Conservation (phyloP, 2,113 vertebrate genomes). For the Thalassarche chlororhynchos region DNA sequence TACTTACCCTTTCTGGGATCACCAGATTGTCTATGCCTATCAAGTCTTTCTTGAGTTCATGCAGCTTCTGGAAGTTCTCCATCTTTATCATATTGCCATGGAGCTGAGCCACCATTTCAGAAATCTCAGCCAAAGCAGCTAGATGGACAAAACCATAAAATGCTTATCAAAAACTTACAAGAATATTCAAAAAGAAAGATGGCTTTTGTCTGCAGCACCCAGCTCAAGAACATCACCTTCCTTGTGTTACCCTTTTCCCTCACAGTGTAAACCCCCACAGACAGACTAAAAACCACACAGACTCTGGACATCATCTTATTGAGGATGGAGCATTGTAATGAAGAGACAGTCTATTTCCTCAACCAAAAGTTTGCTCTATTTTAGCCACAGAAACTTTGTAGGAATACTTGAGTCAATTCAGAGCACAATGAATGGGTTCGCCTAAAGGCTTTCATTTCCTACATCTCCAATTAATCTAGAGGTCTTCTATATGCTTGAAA, state of each 20-base stretch:
- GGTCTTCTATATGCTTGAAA: not conserved
- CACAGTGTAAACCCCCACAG: not conserved
- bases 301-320: not conserved
- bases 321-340: not conserved
- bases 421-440: not conserved
- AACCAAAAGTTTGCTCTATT: not conserved
- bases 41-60: slow-evolving; percentile 96
- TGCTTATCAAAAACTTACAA: not conserved
- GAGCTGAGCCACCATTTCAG: slow-evolving; percentile 91
- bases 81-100: slow-evolving; percentile 91
- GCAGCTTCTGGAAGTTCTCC: slow-evolving; percentile 97
- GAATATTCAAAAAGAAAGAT: not conserved
- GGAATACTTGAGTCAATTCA: not conserved
- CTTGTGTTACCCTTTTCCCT: not conserved
- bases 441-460: not conserved
- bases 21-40: slow-evolving; percentile 92
- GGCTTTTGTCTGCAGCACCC: not conserved
- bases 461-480: not conserved
- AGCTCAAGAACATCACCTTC: not conserved
- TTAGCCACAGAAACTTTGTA: not conserved
- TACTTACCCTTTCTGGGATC: slow-evolving; percentile 86
- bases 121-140: slow-evolving; percentile 95
- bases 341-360: not conserved
- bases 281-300: not conserved
- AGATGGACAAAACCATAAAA: not conserved